phyloP scores from a whole-genome alignment of 2,797 vertebrate genomes.

The Neosilurus hyrtlii region DNA sequence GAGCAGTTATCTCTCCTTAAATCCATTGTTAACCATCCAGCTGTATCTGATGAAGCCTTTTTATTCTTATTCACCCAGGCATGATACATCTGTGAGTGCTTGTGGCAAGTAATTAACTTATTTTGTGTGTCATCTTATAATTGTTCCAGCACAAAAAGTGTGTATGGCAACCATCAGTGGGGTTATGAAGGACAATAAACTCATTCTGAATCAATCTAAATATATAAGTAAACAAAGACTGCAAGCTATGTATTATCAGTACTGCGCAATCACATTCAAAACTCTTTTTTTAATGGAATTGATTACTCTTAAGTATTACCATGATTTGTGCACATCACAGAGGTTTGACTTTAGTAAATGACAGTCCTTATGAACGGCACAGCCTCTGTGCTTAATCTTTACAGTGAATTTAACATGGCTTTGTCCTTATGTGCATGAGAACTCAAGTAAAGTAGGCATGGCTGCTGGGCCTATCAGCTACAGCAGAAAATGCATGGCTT shows the following conservation, averaged over 20 bases:
- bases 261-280: background rate
- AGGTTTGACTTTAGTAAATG: background rate
- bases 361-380: background rate
- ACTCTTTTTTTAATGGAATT: background rate
- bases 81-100: slow-evolving; percentile 35
- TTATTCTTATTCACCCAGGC: slow-evolving; percentile 16
- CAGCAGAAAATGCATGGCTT: background rate
- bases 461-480: background rate
- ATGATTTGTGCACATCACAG: background rate
- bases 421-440: background rate
- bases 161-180: slow-evolving; percentile 59
- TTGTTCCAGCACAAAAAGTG: slow-evolving; percentile 55
- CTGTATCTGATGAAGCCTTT: slow-evolving; percentile 42
- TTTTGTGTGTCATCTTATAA: slow-evolving; percentile 58
- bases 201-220: slow-evolving; percentile 60
- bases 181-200: slow-evolving; percentile 52
- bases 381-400: background rate
- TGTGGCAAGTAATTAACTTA: slow-evolving; percentile 31
- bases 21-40: slow-evolving; percentile 57
- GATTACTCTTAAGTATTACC: background rate
- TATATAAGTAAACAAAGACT: slow-evolving; percentile 14
- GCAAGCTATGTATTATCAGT: background rate
- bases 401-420: background rate
- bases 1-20: slow-evolving; percentile 60
- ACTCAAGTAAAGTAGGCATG: background rate